A percentile compares a stretch with the other conserved stretches of the same genome.
These are phyloP conservation scores for Lycia hirtaria DNA, from an alignment of 2,888 invertebrate species.

Conservation along the genomic window DNA sequence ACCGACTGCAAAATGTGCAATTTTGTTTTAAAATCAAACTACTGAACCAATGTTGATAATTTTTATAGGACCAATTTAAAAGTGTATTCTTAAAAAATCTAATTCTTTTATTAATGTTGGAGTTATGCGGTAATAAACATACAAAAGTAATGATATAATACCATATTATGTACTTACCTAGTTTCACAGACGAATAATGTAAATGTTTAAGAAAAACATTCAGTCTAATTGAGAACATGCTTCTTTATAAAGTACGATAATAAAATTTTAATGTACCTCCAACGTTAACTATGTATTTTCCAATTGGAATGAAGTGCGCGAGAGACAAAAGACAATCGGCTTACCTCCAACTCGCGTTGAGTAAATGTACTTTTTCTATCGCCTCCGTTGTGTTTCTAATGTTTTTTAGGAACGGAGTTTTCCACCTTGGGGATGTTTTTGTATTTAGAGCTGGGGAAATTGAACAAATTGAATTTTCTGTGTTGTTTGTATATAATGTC, in stretches of 20 bases:
- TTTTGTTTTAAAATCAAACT: too few species aligned
- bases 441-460: slow-evolving; percentile 57
- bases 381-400: slow-evolving; percentile 54
- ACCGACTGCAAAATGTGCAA: too few species aligned
- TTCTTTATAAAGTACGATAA: neutral
- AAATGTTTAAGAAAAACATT: neutral
- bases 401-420: slow-evolving; percentile 56
- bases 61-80: too few species aligned
- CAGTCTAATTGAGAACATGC: neutral
- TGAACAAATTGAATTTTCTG: slow-evolving; percentile 62
- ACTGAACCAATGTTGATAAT: too few species aligned
- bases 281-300: slow-evolving; percentile 28
- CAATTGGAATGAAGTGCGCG: slow-evolving; percentile 39
- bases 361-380: slow-evolving; percentile 56
- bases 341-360: slow-evolving; percentile 47
- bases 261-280: neutral
- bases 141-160: too few species aligned
- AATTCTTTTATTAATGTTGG: too few species aligned
- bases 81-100: too few species aligned
- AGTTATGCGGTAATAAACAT: too few species aligned
- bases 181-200: too few species aligned
- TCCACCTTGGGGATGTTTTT: slow-evolving; percentile 59
- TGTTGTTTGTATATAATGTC: slow-evolving; percentile 58
- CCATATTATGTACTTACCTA: too few species aligned
- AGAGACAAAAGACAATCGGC: slow-evolving; percentile 58